Percentiles rank a stretch among this genome's conserved stretches.
Evolutionary conservation across 1,140 invertebrate species (phyloP).

Genomic region (Daktulosphaira vitifoliae): DNA sequence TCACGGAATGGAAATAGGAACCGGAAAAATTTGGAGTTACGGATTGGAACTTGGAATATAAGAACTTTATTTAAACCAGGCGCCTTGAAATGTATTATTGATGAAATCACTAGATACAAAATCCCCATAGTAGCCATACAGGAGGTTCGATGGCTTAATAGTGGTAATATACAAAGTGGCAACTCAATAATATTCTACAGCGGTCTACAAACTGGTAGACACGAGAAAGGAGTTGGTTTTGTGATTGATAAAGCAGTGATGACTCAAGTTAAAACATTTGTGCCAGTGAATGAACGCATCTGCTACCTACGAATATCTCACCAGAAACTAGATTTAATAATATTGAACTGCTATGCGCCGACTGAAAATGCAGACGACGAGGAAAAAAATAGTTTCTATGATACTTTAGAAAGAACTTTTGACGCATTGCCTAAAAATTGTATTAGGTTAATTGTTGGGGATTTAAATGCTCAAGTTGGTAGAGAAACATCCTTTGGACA

Average conservation of each 20-base stretch:
- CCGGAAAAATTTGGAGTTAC: constrained; percentile 1
- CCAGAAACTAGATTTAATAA: constrained; percentile 30
- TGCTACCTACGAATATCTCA: no score
- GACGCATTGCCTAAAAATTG: no score
- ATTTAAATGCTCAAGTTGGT: no score
- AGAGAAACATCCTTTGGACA: no score
- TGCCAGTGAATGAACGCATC: constrained; percentile 31
- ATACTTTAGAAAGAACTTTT: constrained; percentile 24
- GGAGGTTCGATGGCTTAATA: constrained; percentile 29
- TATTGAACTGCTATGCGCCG: constrained; percentile 32
- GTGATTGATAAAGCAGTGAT: constrained; percentile 5
- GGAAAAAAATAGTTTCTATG: constrained; percentile 34
- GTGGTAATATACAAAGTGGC: constrained; percentile 4
- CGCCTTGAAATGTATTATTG: constrained; percentile 17
- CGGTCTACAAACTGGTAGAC: constrained; percentile 3
- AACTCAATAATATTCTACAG: constrained; percentile 18
- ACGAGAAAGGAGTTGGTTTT: constrained; percentile 32
- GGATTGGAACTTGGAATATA: constrained; percentile 35
- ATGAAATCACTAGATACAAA: constrained; percentile 34
- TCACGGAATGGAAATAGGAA: constrained; percentile 1
- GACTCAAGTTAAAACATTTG: constrained; percentile 19
- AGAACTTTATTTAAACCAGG: constrained; percentile 23
- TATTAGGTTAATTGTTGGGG: no score
- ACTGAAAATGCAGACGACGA: constrained; percentile 34
- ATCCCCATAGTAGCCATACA: constrained; percentile 35